Evolutionary conservation across 2,797 vertebrate species (phyloP).

Genomic region (Parambassis ranga): DNA sequence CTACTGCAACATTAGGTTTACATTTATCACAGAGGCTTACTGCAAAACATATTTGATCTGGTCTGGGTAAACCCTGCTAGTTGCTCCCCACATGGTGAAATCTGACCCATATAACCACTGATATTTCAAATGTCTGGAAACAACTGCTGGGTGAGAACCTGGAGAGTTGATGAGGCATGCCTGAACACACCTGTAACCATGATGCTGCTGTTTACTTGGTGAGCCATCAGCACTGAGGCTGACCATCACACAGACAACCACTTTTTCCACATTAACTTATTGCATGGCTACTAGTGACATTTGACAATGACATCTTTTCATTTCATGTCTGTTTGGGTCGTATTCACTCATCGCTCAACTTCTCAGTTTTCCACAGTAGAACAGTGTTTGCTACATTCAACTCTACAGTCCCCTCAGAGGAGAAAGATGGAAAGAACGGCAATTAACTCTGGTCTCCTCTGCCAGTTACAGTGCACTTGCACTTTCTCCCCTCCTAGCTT

Average conservation of each 20-base stretch:
- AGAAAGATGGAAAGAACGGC: conserved; percentile 39
- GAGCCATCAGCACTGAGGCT: no score
- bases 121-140: background rate
- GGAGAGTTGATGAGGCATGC: background rate
- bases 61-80: background rate
- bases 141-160: background rate
- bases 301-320: background rate
- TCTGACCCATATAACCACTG: background rate
- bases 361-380: conserved; percentile 76
- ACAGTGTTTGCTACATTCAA: conserved; percentile 90
- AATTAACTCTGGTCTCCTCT: conserved; percentile 50
- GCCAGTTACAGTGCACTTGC: conserved; percentile 59
- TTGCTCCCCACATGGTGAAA: background rate
- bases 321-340: conserved; percentile 12
- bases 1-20: no score
- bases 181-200: no score
- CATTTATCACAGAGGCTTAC: background rate
- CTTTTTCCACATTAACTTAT: no score
- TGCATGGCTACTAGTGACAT: background rate
- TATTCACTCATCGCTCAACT: conserved; percentile 67
- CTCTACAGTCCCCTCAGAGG: conserved; percentile 42
- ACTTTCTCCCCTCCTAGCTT: conserved; percentile 51
- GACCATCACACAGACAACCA: no score
- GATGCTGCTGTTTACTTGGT: no score
- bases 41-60: background rate